Evolutionary conservation across 2,797 vertebrate genomes (phyloP).

Genomic region (Tragopan temminckii): DNA sequence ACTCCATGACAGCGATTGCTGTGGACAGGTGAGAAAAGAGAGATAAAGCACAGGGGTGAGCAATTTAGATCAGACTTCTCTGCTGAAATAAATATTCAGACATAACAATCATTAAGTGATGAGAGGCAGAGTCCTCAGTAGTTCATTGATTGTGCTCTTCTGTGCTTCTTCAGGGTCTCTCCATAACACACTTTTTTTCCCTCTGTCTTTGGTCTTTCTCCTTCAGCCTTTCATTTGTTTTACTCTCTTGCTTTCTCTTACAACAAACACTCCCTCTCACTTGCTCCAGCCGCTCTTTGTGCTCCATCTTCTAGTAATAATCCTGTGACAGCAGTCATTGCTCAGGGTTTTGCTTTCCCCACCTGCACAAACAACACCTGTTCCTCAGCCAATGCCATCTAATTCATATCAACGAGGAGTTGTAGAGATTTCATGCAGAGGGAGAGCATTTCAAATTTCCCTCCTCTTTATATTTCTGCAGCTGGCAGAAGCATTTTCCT

Average conservation of each 20-base stretch:
- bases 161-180: neutral
- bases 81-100: neutral
- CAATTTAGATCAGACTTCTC: neutral
- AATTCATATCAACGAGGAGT: neutral
- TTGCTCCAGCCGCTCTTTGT: neutral
- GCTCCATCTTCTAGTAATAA: neutral
- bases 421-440: neutral
- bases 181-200: neutral
- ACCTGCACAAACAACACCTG: neutral
- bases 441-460: constrained; percentile 64
- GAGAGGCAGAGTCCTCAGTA: neutral
- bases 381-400: neutral
- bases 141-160: neutral
- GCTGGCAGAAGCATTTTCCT: constrained; percentile 16
- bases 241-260: neutral
- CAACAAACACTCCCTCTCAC: neutral
- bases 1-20: constrained; percentile 95
- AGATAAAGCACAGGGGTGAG: neutral
- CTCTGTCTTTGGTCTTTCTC: neutral
- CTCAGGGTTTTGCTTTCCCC: neutral
- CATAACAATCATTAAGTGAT: neutral
- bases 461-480: constrained; percentile 40
- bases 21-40: constrained; percentile 90
- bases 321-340: neutral
- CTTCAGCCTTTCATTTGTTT: neutral